phyloP scores from a whole-genome alignment of 1,140 invertebrate species.

The Chelonus insularis region DNA sequence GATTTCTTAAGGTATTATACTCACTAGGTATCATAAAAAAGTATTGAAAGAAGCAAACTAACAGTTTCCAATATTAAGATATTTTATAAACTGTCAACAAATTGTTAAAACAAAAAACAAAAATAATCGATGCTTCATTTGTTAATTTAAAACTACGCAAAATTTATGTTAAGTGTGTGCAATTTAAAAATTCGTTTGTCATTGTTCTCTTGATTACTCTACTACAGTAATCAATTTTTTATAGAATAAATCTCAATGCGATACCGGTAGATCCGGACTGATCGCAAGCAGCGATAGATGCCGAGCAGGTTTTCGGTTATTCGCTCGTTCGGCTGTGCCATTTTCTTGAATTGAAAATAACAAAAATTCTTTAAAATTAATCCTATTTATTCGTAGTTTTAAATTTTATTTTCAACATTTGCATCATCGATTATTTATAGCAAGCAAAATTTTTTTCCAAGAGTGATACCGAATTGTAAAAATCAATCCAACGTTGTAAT shows the following conservation, averaged over 20 bases:
- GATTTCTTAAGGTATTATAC: slow-evolving; percentile 53
- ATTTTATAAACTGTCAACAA: neutral
- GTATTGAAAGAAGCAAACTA: slow-evolving; percentile 10
- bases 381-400: slow-evolving; percentile 17
- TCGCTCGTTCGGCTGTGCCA: slow-evolving; percentile 35
- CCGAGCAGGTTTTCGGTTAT: slow-evolving; percentile 33
- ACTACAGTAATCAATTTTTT: slow-evolving; percentile 10
- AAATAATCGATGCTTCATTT: neutral
- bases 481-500: no score
- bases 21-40: slow-evolving; percentile 28
- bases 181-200: slow-evolving; percentile 19
- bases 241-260: slow-evolving; percentile 20
- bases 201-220: slow-evolving; percentile 16
- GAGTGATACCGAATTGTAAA: no score
- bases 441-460: no score
- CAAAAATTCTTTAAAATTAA: slow-evolving; percentile 12
- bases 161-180: slow-evolving; percentile 21
- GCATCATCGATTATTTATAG: no score
- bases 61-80: neutral
- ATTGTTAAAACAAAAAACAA: no score
- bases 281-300: slow-evolving; percentile 21
- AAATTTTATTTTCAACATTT: no score
- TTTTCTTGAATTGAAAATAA: no score
- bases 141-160: slow-evolving; percentile 1
- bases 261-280: slow-evolving; percentile 29